Conservation (phyloP, 2,888 invertebrate species). For the Aleiodes alternator region DNA sequence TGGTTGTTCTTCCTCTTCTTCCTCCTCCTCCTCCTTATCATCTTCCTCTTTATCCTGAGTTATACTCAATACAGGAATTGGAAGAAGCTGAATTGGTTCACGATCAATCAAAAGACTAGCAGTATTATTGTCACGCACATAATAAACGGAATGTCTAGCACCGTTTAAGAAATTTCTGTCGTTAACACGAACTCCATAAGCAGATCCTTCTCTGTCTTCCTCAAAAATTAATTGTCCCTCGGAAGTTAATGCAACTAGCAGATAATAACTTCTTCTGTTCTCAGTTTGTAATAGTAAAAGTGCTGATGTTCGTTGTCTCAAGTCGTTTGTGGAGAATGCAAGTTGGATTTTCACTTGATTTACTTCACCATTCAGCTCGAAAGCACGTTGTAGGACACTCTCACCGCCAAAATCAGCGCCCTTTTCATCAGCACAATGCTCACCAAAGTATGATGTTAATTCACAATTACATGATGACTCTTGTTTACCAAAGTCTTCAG, state of each 20-base stretch:
- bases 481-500: constrained; percentile 91
- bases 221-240: constrained; percentile 90
- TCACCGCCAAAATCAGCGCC: constrained; percentile 94
- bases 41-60: constrained; percentile 77
- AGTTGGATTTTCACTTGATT: constrained; percentile 87
- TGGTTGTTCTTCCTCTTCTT: constrained; percentile 63
- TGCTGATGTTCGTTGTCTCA: constrained; percentile 86
- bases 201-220: constrained; percentile 87
- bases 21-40: constrained; percentile 60
- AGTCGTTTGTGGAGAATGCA: constrained; percentile 90
- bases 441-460: constrained; percentile 92
- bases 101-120: constrained; percentile 85
- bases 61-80: constrained; percentile 82
- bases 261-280: constrained; percentile 89
- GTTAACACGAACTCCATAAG: constrained; percentile 84
- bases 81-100: constrained; percentile 83
- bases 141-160: constrained; percentile 86
- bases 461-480: constrained; percentile 93
- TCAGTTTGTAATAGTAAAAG: constrained; percentile 88
- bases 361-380: constrained; percentile 83
- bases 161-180: constrained; percentile 90
- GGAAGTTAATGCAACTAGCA: constrained; percentile 87
- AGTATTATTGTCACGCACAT: constrained; percentile 82
- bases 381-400: constrained; percentile 87
- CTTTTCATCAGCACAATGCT: constrained; percentile 90